These are phyloP conservation scores for Tragelaphus scriptus DNA, from an alignment of 2,113 vertebrate genomes.

Conservation along the genomic window DNA sequence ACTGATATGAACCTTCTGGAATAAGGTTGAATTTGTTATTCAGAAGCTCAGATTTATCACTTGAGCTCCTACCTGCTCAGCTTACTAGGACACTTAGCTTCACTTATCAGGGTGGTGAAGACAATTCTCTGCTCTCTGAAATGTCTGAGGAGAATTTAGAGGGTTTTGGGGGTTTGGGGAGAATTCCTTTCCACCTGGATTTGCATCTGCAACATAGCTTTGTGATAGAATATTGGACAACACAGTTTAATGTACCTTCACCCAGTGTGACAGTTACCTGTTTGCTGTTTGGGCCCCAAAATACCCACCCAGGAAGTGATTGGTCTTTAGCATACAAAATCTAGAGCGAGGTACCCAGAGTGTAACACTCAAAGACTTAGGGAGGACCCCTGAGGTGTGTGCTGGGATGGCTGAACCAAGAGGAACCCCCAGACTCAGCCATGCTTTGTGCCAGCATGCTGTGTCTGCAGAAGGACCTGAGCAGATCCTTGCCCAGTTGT, in stretches of 20 bases:
- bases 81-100: not conserved
- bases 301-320: not conserved
- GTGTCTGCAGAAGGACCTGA: not conserved
- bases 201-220: not conserved
- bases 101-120: not conserved
- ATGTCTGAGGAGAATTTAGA: not conserved
- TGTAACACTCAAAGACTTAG: not conserved
- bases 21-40: not conserved
- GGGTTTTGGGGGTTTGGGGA: not conserved
- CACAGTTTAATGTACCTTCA: not conserved
- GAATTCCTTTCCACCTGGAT: not conserved
- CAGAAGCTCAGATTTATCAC: not conserved
- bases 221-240: not conserved
- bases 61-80: not conserved
- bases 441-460: not conserved
- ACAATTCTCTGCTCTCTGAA: not conserved
- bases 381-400: not conserved
- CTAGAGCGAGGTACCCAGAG: not conserved
- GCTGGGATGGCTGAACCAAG: not conserved
- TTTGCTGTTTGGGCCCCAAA: not conserved
- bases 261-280: not conserved
- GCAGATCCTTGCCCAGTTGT: too few species aligned
- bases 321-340: not conserved
- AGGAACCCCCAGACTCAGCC: not conserved
- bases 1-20: too few species aligned